These are phyloP conservation scores for Hylomyscus alleni DNA, from an alignment of 2,797 vertebrate genomes.

Conservation along the genomic window DNA sequence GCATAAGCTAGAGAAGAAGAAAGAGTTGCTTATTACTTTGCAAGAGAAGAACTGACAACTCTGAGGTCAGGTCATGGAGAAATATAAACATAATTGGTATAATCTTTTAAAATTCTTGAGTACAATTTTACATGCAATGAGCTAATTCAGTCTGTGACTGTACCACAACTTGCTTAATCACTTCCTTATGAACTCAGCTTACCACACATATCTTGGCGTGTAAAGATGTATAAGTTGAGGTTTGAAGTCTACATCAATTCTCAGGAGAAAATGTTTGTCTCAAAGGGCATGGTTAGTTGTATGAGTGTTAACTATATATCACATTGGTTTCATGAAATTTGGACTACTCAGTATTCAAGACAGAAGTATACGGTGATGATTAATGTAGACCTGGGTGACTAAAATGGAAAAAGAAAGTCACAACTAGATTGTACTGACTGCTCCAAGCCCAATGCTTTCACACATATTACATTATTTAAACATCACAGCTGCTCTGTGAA, in stretches of 20 bases:
- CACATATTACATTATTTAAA: constrained; percentile 75
- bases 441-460: constrained; percentile 61
- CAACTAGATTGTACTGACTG: background rate
- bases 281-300: constrained; percentile 60
- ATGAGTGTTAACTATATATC: background rate
- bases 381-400: constrained; percentile 54
- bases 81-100: constrained; percentile 14
- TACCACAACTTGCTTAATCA: constrained; percentile 20
- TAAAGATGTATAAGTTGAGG: constrained; percentile 37
- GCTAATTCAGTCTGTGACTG: background rate
- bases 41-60: background rate
- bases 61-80: background rate
- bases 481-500: constrained; percentile 71
- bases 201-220: background rate
- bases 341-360: constrained; percentile 28
- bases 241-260: background rate
- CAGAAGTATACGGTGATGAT: background rate
- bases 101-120: background rate
- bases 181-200: background rate
- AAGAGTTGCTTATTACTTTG: constrained; percentile 24
- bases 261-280: constrained; percentile 50
- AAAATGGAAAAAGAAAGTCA: constrained; percentile 76
- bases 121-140: background rate
- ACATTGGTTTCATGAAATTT: constrained; percentile 71
- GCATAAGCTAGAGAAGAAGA: background rate